phyloP scores from a whole-genome alignment of 2,797 vertebrate species.

The Orientallactaga sibirica region DNA sequence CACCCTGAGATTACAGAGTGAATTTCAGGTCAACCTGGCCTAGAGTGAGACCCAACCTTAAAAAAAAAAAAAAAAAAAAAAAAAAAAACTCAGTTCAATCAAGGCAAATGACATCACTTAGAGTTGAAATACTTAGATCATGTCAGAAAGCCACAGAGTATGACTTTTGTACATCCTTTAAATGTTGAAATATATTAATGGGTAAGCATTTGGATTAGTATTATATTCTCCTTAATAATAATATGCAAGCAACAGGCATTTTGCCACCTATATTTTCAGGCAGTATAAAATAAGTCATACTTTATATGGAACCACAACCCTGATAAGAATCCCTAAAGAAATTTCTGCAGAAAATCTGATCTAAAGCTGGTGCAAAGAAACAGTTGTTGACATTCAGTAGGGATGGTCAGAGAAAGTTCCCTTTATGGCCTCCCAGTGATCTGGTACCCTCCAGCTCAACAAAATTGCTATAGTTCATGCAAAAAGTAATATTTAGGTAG shows the following conservation, averaged over 20 bases:
- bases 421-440: background rate
- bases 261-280: background rate
- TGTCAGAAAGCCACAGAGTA: background rate
- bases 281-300: background rate
- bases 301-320: background rate
- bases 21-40: too few species aligned
- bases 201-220: background rate
- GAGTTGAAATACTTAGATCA: background rate
- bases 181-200: background rate
- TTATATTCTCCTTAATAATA: background rate
- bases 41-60: too few species aligned
- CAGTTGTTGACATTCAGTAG: background rate
- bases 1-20: too few species aligned
- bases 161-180: background rate
- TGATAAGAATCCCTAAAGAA: background rate
- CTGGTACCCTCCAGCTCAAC: background rate
- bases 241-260: background rate
- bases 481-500: conserved; percentile 51
- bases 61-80: too few species aligned
- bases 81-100: background rate
- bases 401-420: background rate
- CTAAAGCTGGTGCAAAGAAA: background rate
- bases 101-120: background rate
- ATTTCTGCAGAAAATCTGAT: conserved; percentile 20
- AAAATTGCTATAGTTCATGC: background rate